Conservation (phyloP, 2,113 vertebrate species). For the Glaucomys volans region DNA sequence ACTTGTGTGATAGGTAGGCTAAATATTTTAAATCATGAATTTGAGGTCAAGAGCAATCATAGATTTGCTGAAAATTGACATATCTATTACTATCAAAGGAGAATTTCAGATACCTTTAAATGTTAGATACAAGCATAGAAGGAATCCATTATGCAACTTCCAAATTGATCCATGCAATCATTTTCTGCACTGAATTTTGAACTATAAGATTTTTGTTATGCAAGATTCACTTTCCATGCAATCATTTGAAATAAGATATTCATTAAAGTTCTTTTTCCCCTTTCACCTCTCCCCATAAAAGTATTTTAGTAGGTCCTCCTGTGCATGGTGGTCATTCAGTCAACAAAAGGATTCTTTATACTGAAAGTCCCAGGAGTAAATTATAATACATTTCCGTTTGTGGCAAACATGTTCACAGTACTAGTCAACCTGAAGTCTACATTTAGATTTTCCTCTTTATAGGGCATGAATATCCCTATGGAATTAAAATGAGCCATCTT, state of each 20-base stretch:
- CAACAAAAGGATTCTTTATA: constrained; percentile 30
- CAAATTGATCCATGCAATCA: not conserved
- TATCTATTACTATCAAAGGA: not conserved
- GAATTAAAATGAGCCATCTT: constrained; percentile 97
- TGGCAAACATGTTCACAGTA: not conserved
- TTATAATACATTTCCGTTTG: not conserved
- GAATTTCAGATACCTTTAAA: constrained; percentile 11
- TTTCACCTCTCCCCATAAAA: not conserved
- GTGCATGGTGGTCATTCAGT: not conserved
- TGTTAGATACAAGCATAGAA: not conserved
- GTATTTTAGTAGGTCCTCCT: not conserved
- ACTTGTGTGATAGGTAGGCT: not conserved
- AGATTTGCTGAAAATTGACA: constrained; percentile 5
- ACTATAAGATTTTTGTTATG: no score
- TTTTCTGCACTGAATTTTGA: no score
- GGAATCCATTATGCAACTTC: not conserved
- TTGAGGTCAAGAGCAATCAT: not conserved
- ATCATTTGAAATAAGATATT: not conserved
- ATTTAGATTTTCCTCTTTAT: constrained; percentile 79
- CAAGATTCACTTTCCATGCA: not conserved
- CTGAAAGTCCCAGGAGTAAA: not conserved
- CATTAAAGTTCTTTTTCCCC: constrained; percentile 11
- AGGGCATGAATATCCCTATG: constrained; percentile 97
- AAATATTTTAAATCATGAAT: constrained; percentile 44
- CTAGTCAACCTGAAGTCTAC: constrained; percentile 51